Conservation (phyloP, 2,113 vertebrate species). For the Todiramphus chloris region DNA sequence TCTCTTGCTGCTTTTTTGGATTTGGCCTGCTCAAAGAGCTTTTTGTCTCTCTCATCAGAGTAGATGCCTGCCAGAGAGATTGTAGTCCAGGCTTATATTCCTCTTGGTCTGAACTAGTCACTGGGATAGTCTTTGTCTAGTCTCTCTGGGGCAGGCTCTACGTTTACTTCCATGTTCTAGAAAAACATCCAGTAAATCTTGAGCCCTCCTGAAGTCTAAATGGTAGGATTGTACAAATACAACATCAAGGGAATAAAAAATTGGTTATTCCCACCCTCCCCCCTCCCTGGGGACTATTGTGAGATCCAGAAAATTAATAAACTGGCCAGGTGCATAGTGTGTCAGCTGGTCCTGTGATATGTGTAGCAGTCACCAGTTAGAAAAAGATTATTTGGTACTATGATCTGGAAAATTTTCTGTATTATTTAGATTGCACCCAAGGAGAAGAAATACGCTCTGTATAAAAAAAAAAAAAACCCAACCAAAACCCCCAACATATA, state of each 20-base stretch:
- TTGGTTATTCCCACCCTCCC: no score
- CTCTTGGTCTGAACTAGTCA: background rate
- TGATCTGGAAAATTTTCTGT: background rate
- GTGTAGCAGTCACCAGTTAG: background rate
- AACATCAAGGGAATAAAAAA: background rate
- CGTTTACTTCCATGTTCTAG: background rate
- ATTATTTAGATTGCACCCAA: background rate
- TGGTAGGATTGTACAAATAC: background rate
- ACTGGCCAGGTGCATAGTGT: background rate
- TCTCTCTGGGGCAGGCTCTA: background rate
- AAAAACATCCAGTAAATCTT: background rate
- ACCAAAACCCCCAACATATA: no score
- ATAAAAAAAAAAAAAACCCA: background rate
- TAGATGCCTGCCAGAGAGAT: background rate
- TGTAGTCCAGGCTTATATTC: background rate
- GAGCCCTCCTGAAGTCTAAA: background rate
- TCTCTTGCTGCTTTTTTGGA: background rate
- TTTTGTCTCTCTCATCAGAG: background rate
- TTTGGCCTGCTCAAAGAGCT: background rate
- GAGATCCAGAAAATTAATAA: background rate
- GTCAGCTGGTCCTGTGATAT: background rate
- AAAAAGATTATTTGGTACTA: background rate
- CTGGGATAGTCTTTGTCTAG: background rate
- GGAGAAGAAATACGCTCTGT: background rate
- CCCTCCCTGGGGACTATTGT: background rate